Conservation (phyloP, 2,888 invertebrate genomes). For the Eupithecia tripunctaria region DNA sequence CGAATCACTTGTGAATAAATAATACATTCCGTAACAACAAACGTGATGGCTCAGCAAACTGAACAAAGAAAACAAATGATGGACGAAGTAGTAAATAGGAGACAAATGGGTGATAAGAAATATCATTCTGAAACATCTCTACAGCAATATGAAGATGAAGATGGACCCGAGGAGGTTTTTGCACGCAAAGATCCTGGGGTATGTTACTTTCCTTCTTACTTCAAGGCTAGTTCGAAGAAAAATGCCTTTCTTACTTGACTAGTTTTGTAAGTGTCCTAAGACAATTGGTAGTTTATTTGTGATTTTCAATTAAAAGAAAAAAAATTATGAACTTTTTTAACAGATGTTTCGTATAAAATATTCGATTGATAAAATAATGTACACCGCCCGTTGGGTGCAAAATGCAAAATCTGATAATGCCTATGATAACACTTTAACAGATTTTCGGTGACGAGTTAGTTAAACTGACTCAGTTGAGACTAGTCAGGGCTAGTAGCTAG, state of each 20-base stretch:
- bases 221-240: neutral
- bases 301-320: neutral
- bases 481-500: too few species aligned
- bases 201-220: conserved; percentile 43
- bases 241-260: neutral
- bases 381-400: neutral
- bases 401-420: neutral
- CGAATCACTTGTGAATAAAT: neutral
- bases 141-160: conserved; percentile 67
- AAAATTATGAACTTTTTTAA: neutral
- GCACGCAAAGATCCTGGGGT: conserved; percentile 67
- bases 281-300: neutral
- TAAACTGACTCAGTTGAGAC: neutral
- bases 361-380: neutral
- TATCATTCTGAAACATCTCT: conserved; percentile 77
- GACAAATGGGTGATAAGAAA: conserved; percentile 70
- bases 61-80: conserved; percentile 57
- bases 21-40: neutral
- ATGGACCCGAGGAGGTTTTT: conserved; percentile 45
- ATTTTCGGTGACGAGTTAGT: neutral
- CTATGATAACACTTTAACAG: neutral
- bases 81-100: conserved; percentile 67
- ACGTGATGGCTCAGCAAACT: conserved; percentile 59
- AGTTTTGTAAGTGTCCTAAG: neutral
- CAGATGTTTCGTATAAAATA: neutral